Evolutionary conservation across 2,113 vertebrate genomes (phyloP).

Genomic region (Heteronetta atricapilla): DNA sequence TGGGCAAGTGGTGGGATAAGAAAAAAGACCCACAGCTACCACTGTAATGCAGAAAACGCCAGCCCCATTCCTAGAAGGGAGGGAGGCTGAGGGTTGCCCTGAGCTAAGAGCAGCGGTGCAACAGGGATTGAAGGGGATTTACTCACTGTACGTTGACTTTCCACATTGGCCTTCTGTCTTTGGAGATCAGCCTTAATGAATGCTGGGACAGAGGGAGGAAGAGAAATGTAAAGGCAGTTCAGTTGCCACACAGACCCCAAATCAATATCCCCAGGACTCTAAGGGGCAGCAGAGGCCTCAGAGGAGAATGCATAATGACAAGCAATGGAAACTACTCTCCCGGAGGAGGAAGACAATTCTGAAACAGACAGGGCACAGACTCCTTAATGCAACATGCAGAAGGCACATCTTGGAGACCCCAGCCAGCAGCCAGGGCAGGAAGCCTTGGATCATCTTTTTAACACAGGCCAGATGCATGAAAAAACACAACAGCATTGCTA

Average conservation of each 20-base stretch:
- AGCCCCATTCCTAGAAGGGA: not conserved
- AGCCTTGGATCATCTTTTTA: not conserved
- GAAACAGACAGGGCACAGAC: not conserved
- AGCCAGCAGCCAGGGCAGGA: not conserved
- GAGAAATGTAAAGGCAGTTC: conserved; percentile 19
- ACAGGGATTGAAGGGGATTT: not conserved
- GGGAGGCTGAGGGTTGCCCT: not conserved
- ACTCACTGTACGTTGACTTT: conserved; percentile 80
- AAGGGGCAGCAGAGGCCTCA: not conserved
- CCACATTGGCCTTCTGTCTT: conserved; percentile 86
- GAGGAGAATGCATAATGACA: accelerated
- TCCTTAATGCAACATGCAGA: not conserved
- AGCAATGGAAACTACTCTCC: not conserved
- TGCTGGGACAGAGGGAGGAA: conserved; percentile 70
- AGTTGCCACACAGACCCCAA: not conserved
- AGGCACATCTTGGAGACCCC: not conserved
- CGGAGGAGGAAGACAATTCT: not conserved
- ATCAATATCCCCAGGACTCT: not conserved
- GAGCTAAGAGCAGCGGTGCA: not conserved
- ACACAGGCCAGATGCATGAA: not conserved
- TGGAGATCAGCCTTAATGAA: conserved; percentile 91
- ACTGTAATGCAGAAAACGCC: not conserved
- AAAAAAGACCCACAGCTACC: not conserved
- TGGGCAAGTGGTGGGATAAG: not conserved
- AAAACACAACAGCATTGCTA: not conserved